Evolutionary conservation across 2,888 invertebrate species (phyloP).

Genomic region (Pyrocoelia pectoralis): DNA sequence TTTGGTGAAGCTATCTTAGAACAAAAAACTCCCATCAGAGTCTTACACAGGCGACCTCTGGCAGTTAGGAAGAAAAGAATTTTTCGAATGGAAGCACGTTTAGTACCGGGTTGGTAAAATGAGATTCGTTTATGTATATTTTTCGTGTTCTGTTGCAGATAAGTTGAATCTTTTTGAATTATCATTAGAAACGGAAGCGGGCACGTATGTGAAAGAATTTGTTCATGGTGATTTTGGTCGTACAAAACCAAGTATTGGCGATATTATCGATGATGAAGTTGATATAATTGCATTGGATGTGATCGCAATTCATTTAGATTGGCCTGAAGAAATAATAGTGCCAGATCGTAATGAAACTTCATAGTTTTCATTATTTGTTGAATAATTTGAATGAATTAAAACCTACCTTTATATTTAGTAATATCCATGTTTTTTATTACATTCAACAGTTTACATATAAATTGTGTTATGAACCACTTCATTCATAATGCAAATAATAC

Average conservation of each 20-base stretch:
- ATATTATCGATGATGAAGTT: constrained; percentile 71
- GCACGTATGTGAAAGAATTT: constrained; percentile 97
- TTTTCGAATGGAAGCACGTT: constrained; percentile 68
- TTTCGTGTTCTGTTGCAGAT: constrained; percentile 53
- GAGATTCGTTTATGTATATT: no score
- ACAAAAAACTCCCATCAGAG: constrained; percentile 91
- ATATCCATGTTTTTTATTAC: no score
- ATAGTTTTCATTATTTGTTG: no score
- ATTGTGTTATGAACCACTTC: no score
- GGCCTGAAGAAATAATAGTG: constrained; percentile 69
- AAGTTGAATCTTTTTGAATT: constrained; percentile 68
- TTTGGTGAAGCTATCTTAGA: constrained; percentile 64
- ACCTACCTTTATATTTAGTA: no score
- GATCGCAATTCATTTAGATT: constrained; percentile 74
- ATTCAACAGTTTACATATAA: no score
- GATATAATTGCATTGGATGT: constrained; percentile 96
- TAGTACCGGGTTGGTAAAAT: constrained; percentile 58
- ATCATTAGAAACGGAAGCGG: constrained; percentile 83
- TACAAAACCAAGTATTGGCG: constrained; percentile 78
- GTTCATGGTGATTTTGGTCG: constrained; percentile 95
- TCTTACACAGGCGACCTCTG: constrained; percentile 85
- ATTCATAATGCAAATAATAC: no score
- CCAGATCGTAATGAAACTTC: no score
- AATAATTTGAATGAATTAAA: no score
- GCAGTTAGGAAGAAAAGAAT: constrained; percentile 73